Evolutionary conservation across 92 coral and sea anemone species (phyloP).

Genomic region (Meandrina meandrites): DNA sequence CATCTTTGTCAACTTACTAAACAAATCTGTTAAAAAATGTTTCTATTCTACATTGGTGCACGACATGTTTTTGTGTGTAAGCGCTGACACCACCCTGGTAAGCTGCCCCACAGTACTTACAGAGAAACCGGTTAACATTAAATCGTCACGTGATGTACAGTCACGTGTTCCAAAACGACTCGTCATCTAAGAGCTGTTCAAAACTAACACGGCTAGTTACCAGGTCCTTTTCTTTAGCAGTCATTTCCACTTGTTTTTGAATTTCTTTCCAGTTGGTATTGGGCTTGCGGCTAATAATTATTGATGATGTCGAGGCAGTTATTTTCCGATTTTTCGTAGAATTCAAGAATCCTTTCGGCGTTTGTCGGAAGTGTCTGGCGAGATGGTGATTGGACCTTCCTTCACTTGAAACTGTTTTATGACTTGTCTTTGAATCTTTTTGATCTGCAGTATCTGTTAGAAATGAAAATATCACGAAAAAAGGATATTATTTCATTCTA

Average conservation of each 20-base stretch:
- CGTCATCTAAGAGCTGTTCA: slow-evolving; percentile 25
- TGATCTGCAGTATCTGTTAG: background rate
- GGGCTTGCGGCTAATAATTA: slow-evolving; percentile 15
- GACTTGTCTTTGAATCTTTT: background rate
- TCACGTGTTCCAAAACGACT: slow-evolving; percentile 33
- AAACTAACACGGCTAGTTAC: background rate
- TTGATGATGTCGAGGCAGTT: slow-evolving; percentile 1
- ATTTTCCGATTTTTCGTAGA: slow-evolving; percentile 5
- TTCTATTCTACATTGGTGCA: no score
- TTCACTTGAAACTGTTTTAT: background rate
- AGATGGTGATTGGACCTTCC: background rate
- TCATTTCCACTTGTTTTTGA: background rate
- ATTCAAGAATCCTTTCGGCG: slow-evolving; percentile 33
- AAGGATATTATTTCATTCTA: background rate
- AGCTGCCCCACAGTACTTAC: no score
- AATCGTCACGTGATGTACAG: no score
- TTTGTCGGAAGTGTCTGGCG: slow-evolving; percentile 21
- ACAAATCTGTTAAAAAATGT: no score
- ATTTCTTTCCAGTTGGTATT: background rate
- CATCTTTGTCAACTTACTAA: no score
- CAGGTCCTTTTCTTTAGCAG: slow-evolving; percentile 2
- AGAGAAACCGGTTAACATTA: no score
- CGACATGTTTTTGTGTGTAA: no score
- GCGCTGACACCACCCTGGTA: no score
- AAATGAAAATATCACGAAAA: background rate